Percentiles rank a stretch among this genome's conserved stretches.
These are phyloP conservation scores for Callorhinus ursinus DNA, from an alignment of 2,113 vertebrate species.

Conservation along the genomic window DNA sequence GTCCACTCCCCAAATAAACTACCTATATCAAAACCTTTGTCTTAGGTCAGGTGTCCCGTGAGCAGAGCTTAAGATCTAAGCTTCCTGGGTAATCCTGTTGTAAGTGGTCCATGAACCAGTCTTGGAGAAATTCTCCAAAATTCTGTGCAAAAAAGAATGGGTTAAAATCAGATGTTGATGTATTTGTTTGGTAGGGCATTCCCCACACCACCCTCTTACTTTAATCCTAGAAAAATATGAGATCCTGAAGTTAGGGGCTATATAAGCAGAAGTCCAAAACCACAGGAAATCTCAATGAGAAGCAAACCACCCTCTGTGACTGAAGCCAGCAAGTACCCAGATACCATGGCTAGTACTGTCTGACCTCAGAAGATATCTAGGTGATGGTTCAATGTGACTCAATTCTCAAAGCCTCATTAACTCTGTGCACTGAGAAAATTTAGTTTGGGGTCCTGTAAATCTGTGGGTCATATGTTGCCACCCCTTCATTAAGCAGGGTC, in stretches of 20 bases:
- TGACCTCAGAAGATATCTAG: background rate
- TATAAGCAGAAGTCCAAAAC: background rate
- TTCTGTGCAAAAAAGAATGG: background rate
- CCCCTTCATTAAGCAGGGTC: background rate
- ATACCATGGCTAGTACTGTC: background rate
- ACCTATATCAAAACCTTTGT: background rate
- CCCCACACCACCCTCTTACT: background rate
- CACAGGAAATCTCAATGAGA: background rate
- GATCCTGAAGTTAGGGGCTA: background rate
- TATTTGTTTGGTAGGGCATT: background rate
- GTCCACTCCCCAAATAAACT: conserved; percentile 10
- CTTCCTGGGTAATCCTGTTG: background rate
- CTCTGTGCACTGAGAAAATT: background rate
- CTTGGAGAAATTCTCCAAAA: conserved; percentile 10
- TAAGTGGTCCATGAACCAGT: background rate
- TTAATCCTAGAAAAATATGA: background rate
- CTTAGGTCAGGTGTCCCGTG: background rate
- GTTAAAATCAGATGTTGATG: background rate
- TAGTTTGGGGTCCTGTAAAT: background rate
- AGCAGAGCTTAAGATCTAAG: background rate
- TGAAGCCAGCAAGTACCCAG: background rate
- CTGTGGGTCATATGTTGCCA: background rate
- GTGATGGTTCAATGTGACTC: background rate
- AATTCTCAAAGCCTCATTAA: conserved; percentile 38
- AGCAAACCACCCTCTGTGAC: background rate